A percentile compares a stretch with the other conserved stretches of the same genome.
Conservation (phyloP, 1,140 invertebrate species). For the Plutomurus gul region DNA sequence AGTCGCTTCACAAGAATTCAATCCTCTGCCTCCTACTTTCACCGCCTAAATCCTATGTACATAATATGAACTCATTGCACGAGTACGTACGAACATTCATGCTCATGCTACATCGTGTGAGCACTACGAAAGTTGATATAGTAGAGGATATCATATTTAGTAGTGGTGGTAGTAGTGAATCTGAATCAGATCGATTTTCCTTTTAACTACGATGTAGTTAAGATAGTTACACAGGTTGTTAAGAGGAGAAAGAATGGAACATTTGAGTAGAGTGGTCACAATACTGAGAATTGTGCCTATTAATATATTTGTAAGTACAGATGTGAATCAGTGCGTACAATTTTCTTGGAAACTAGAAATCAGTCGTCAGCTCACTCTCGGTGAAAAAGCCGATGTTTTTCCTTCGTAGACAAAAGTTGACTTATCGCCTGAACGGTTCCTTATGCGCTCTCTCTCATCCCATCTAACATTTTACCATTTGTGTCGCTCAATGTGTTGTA, state of each 20-base stretch:
- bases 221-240: not conserved
- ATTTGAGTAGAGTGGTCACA: no score
- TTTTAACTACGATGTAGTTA: constrained; percentile 3
- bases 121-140: not conserved
- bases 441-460: no score
- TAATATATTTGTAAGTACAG: no score
- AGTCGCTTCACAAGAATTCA: not conserved
- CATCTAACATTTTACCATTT: not conserved
- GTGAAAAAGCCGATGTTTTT: no score
- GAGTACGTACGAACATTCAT: not conserved
- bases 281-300: no score
- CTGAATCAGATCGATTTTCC: constrained; percentile 5
- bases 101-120: not conserved
- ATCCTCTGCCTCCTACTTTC: not conserved
- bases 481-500: not conserved
- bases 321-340: no score
- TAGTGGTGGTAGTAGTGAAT: not conserved
- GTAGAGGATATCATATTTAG: not conserved
- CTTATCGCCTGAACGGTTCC: no score
- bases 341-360: no score
- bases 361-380: no score
- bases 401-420: no score
- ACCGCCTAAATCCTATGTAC: no score
- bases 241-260: not conserved
- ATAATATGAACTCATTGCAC: no score